These are phyloP conservation scores for Hippocampus zosterae DNA, from an alignment of 2,113 vertebrate genomes.

Conservation along the genomic window DNA sequence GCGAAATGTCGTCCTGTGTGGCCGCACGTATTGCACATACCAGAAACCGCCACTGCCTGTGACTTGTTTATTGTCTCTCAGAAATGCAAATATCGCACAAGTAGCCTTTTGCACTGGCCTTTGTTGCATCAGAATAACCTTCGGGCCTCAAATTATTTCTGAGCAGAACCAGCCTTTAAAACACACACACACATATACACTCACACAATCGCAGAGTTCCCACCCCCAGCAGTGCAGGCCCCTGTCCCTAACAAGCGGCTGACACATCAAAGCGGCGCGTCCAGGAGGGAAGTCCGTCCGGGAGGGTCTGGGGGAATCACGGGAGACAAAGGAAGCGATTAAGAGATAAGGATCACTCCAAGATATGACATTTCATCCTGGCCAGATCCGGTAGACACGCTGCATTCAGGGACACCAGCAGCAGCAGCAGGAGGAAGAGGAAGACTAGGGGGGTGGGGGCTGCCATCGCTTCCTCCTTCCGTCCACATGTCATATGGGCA, in stretches of 20 bases:
- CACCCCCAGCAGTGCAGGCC: slow-evolving; percentile 58
- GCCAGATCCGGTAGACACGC: slow-evolving; percentile 85
- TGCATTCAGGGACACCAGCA: slow-evolving; percentile 76
- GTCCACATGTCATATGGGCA: slow-evolving; percentile 49
- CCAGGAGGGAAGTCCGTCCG: slow-evolving; percentile 81
- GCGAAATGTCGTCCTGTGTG: background rate
- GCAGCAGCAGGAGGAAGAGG: slow-evolving; percentile 58
- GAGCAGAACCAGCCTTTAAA: slow-evolving; percentile 67
- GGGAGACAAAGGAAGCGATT: slow-evolving; percentile 95
- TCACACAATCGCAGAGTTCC: slow-evolving; percentile 37
- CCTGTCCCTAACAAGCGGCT: slow-evolving; percentile 68
- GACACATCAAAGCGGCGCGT: slow-evolving; percentile 87
- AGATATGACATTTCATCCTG: slow-evolving; percentile 97
- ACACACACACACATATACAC: slow-evolving; percentile 55
- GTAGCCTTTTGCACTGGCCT: slow-evolving; percentile 36
- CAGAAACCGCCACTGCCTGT: background rate
- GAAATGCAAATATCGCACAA: background rate
- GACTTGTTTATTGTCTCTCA: background rate
- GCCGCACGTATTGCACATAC: background rate
- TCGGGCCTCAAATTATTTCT: slow-evolving; percentile 53
- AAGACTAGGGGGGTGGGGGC: slow-evolving; percentile 56
- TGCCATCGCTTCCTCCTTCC: slow-evolving; percentile 47
- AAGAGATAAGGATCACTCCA: slow-evolving; percentile 93
- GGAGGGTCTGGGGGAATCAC: slow-evolving; percentile 84
- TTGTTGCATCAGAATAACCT: slow-evolving; percentile 55